phyloP scores from a whole-genome alignment of 2,888 invertebrate species.

The Rhimphoctona megacephalus region DNA sequence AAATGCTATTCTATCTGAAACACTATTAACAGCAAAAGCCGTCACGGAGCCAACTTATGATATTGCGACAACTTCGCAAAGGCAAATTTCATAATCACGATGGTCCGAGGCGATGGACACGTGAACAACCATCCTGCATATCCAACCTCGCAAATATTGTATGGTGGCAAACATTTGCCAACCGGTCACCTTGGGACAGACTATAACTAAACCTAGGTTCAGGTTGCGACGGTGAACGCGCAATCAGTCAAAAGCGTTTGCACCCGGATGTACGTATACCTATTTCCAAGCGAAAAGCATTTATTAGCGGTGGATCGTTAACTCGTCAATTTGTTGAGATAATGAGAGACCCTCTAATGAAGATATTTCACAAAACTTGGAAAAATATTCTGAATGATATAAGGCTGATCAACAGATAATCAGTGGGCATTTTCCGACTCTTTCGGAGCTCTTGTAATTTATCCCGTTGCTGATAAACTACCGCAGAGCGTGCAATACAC shows the following conservation, averaged over 20 bases:
- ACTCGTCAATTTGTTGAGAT: conserved; percentile 29
- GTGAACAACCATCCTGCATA: conserved; percentile 7
- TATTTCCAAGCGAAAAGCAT: conserved; percentile 4
- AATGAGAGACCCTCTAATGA: conserved; percentile 43
- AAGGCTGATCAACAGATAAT: not conserved
- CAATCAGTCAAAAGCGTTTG: conserved; percentile 1
- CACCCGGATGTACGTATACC: not conserved
- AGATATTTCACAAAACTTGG: conserved; percentile 28
- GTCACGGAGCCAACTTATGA: not conserved
- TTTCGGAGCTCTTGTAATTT: conserved; percentile 12
- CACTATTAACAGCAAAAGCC: not conserved
- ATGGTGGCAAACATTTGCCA: conserved; percentile 47
- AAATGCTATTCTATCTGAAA: not conserved
- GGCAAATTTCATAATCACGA: conserved; percentile 10
- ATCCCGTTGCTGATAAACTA: conserved; percentile 2
- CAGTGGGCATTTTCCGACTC: conserved; percentile 26
- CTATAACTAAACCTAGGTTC: not conserved
- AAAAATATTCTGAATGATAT: conserved; percentile 59
- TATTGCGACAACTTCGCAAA: conserved; percentile 3
- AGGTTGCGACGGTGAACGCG: not conserved
- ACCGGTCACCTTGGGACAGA: conserved; percentile 36
- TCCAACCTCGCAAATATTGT: conserved; percentile 46
- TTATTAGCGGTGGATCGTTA: not conserved
- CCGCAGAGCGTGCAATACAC: conserved; percentile 41
- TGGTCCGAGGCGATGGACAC: not conserved